Percentiles rank a stretch among this genome's conserved stretches.
Conservation (phyloP, 2,888 invertebrate species). For the Apotomis capreana region DNA sequence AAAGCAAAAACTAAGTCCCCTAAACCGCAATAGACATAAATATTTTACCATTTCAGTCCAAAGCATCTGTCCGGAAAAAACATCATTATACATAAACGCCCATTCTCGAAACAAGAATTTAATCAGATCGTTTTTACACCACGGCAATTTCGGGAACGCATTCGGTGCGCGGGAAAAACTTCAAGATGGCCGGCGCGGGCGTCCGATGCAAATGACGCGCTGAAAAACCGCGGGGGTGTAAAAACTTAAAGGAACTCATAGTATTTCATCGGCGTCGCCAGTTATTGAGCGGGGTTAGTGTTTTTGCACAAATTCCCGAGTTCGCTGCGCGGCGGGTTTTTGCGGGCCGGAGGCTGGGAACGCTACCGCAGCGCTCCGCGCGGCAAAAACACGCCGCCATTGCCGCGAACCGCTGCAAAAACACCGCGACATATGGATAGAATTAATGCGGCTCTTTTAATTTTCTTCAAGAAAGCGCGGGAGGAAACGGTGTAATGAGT, state of each 20-base stretch:
- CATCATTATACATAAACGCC: conserved; percentile 65
- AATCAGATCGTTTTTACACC: conserved; percentile 67
- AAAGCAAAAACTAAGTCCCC: conserved; percentile 15
- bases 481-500: conserved; percentile 82
- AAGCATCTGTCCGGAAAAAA: conserved; percentile 36
- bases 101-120: conserved; percentile 73
- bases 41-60: conserved; percentile 25
- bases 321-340: conserved; percentile 62
- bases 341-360: conserved; percentile 74
- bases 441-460: conserved; percentile 81
- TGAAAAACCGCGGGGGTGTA: conserved; percentile 69
- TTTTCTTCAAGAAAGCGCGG: conserved; percentile 81
- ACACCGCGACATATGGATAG: conserved; percentile 75
- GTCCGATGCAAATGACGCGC: conserved; percentile 75
- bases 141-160: conserved; percentile 71
- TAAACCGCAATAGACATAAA: conserved; percentile 30
- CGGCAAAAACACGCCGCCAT: conserved; percentile 72
- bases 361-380: conserved; percentile 60
- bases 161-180: conserved; percentile 71
- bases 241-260: conserved; percentile 80
- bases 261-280: conserved; percentile 80
- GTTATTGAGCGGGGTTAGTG: conserved; percentile 75
- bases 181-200: conserved; percentile 67
- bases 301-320: conserved; percentile 68
- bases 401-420: conserved; percentile 69